phyloP scores from a whole-genome alignment of 2,797 vertebrate species.

The Adrianichthys oophorus region DNA sequence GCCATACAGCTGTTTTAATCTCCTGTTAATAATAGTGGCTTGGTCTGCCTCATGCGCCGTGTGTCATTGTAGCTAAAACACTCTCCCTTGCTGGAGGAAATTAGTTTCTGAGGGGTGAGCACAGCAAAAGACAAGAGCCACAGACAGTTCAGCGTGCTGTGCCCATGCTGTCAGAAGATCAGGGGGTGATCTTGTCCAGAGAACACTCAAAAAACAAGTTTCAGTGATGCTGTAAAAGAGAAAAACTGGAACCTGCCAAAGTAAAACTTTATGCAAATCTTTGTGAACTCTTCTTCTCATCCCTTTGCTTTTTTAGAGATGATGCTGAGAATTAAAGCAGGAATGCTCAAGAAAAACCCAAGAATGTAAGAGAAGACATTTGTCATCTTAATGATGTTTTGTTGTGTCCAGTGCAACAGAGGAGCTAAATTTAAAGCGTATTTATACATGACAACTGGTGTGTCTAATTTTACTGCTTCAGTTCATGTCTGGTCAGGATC shows the following conservation, averaged over 20 bases:
- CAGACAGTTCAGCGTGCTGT: conserved; percentile 63
- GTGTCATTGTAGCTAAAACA: conserved; percentile 71
- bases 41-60: conserved; percentile 81
- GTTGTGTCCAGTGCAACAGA: conserved; percentile 69
- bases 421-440: conserved; percentile 74
- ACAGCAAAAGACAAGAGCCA: conserved; percentile 66
- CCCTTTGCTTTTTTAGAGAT: conserved; percentile 50
- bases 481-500: conserved; percentile 62
- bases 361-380: conserved; percentile 55
- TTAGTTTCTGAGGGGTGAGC: conserved; percentile 68
- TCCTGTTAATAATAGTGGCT: conserved; percentile 92
- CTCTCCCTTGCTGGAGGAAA: conserved; percentile 76
- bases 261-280: conserved; percentile 42
- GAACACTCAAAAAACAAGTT: conserved; percentile 55
- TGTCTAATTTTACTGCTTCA: conserved; percentile 71
- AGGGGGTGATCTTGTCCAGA: conserved; percentile 59
- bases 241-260: conserved; percentile 42
- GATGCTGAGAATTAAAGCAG: conserved; percentile 43
- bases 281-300: conserved; percentile 31
- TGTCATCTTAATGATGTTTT: conserved; percentile 67
- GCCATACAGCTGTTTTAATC: conserved; percentile 98
- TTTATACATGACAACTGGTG: conserved; percentile 76
- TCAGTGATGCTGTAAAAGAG: conserved; percentile 65
- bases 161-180: conserved; percentile 46
- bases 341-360: conserved; percentile 51